These are phyloP conservation scores for Potamarius usumacintae DNA, from an alignment of 2,113 vertebrate genomes.

Conservation along the genomic window DNA sequence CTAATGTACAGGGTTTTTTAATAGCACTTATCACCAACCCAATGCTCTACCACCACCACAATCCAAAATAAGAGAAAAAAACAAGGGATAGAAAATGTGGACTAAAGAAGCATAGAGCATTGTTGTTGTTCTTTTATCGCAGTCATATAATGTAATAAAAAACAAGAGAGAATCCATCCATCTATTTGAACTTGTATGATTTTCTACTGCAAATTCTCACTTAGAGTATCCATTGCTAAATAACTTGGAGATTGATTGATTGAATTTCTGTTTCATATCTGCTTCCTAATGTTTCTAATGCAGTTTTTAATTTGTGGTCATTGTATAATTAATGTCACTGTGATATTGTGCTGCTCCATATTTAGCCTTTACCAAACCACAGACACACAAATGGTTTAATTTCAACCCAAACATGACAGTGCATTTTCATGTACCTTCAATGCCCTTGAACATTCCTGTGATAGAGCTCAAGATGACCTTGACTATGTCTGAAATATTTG, in stretches of 20 bases:
- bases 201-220: not conserved
- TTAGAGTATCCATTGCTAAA: not conserved
- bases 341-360: not conserved
- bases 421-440: conserved; percentile 30
- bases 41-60: too few relatives aligned
- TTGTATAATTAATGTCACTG: not conserved
- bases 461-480: conserved; percentile 13
- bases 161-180: too few relatives aligned
- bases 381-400: not conserved
- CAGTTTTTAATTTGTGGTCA: not conserved
- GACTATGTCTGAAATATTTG: conserved; percentile 10
- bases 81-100: not conserved
- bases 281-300: not conserved
- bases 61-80: not conserved
- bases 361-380: not conserved
- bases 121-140: not conserved
- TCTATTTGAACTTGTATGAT: too few relatives aligned
- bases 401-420: too few relatives aligned
- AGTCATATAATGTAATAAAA: too few relatives aligned
- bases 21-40: not conserved
- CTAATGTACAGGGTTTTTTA: not conserved
- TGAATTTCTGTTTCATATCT: not conserved
- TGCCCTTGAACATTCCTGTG: conserved; percentile 15
- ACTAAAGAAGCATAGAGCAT: not conserved
- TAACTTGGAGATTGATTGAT: not conserved